phyloP scores from a whole-genome alignment of 2,797 vertebrate genomes.

The Malurus leucopterus region DNA sequence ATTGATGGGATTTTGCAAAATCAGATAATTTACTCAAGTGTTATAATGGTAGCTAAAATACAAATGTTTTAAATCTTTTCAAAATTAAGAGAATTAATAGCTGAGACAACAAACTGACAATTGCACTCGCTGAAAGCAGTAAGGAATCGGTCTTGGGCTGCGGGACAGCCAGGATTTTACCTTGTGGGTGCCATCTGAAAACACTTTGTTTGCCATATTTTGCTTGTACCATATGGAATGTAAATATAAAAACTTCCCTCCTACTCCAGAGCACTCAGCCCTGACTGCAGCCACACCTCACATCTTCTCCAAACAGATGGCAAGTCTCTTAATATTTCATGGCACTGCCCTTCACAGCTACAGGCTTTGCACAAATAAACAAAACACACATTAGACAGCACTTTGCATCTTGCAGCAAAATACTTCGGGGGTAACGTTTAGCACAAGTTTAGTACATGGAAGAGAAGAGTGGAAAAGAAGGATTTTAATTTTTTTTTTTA shows the following conservation, averaged over 20 bases:
- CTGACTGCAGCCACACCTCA: constrained; percentile 23
- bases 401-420: not conserved
- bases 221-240: not conserved
- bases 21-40: not conserved
- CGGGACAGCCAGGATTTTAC: not conserved
- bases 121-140: not conserved
- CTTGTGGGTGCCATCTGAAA: not conserved
- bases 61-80: not conserved
- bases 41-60: not conserved
- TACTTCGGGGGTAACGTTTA: not conserved
- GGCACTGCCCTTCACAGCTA: constrained; percentile 11
- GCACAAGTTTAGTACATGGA: not conserved
- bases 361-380: constrained; percentile 23
- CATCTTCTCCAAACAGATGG: constrained; percentile 34
- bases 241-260: not conserved
- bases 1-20: not conserved
- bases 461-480: not conserved
- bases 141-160: not conserved
- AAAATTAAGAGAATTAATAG: not conserved
- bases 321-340: constrained; percentile 25
- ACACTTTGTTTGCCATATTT: not conserved
- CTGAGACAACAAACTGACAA: not conserved
- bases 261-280: constrained; percentile 6
- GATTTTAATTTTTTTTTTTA: not conserved
- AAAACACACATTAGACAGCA: not conserved